Evolutionary conservation across 2,113 vertebrate genomes (phyloP), one percentile per base, ranked within the genome.

Genomic region (Podiceps cristatus): DNA sequence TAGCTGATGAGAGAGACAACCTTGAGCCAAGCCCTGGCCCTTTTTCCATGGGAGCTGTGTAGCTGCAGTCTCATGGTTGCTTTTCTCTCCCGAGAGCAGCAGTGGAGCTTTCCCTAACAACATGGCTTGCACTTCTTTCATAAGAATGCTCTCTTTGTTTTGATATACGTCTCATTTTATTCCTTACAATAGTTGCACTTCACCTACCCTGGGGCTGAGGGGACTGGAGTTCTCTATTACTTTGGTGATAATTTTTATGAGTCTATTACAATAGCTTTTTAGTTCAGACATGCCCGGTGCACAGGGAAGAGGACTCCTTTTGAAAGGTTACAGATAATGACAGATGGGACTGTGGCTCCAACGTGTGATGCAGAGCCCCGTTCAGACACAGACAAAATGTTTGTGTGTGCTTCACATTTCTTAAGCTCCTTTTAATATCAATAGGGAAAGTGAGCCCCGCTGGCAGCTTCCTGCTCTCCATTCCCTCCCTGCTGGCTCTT

Each of bases 361-460:
- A 5, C 0, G 3, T 8, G 69, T 5, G 8, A 80, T 2, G 59
- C 2, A 3, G 42, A 33, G 93, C n/a, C 67, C 31, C 0, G 0
- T n/a, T 49, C 0, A 4, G 63, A 88, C 78, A 93, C 44, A 53
- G 59, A 66, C 55, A 67, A 33, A 94, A 83, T 20, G 40, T 35
- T 4, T 31, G 47, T 1, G 8, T n/a, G 58, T 2, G 27, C 74
- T 66, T 66, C 78, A 18, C 74, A 64, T 86, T 86, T 68, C 40
- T 76, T 72, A 56, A 81, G 27, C 52, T 73, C 67, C 67, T 84
- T 71, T 67, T 71, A 71, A 29, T 49, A 63, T 29, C 68, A 44
- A 11, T 1, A 37, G 40, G 24, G 28, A 74, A 76, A 64, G 22
- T 1, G 2, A 93, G 24, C 35, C 73, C 85, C 66, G 81, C 73